Evolutionary conservation across 2,797 vertebrate genomes (phyloP).

Genomic region (Alfaro cultratus): DNA sequence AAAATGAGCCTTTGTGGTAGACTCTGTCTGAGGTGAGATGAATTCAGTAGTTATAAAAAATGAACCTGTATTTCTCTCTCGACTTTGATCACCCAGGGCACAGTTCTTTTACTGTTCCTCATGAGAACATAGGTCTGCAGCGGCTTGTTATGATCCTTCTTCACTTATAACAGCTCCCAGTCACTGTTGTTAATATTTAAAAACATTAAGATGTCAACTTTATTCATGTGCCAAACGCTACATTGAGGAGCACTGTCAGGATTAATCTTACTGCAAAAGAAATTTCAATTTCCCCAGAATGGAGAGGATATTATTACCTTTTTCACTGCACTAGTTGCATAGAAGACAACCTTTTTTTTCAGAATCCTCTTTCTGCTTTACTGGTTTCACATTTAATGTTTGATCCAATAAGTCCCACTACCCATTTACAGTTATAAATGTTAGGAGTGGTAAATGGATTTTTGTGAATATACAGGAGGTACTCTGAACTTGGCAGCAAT

Average conservation of each 20-base stretch:
- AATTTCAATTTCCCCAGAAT: constrained; percentile 11
- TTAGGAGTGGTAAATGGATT: constrained; percentile 46
- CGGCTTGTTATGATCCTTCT: neutral
- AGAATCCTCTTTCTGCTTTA: constrained; percentile 30
- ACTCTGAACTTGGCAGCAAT: constrained; percentile 23
- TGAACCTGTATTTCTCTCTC: neutral
- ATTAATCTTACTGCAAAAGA: neutral
- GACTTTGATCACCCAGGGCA: neutral
- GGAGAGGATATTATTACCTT: neutral
- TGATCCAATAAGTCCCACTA: constrained; percentile 5
- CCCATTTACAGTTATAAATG: constrained; percentile 44
- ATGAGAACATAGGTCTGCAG: neutral
- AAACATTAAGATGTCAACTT: neutral
- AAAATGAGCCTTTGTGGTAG: neutral
- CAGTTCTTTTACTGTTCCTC: neutral
- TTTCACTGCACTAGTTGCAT: constrained; percentile 12
- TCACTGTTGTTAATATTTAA: neutral
- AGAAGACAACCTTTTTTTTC: constrained; percentile 5
- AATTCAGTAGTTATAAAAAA: neutral
- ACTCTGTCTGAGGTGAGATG: neutral
- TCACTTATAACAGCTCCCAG: neutral
- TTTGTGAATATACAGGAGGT: constrained; percentile 44
- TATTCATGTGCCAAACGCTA: neutral
- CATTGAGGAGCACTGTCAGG: neutral
- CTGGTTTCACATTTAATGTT: constrained; percentile 47